phyloP scores from a whole-genome alignment of 1,140 invertebrate genomes.

The Tigriopus japonicus region DNA sequence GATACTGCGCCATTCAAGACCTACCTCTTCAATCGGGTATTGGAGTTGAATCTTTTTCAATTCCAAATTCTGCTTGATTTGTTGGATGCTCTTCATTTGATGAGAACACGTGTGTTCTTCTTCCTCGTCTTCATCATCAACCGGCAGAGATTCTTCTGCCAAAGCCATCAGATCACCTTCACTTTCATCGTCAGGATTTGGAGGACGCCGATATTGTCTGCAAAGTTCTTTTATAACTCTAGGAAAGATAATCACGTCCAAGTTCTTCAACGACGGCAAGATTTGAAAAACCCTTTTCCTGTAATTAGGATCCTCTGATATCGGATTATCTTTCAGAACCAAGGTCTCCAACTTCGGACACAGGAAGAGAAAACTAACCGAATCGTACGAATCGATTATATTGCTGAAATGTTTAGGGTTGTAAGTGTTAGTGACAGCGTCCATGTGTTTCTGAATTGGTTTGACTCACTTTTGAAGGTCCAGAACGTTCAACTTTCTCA shows the following conservation, averaged over 20 bases:
- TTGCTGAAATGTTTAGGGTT: background rate
- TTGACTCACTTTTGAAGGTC: conserved; percentile 2
- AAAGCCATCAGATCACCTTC: no score
- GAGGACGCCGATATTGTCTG: no score
- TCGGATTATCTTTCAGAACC: background rate
- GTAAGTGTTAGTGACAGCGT: background rate
- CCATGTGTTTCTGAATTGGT: background rate
- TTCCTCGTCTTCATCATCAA: no score
- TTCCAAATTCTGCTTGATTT: no score
- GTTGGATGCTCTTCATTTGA: no score
- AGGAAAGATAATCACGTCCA: background rate
- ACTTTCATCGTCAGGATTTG: no score
- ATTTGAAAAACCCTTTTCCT: background rate
- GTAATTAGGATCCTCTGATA: background rate
- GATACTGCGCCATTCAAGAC: no score
- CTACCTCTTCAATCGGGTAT: no score
- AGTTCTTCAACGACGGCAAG: background rate
- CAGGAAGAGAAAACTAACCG: conserved; percentile 1
- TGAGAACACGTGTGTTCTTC: no score
- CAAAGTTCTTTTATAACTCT: no score
- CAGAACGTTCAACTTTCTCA: background rate
- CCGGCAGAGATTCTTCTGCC: no score
- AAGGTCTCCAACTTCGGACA: conserved; percentile 6
- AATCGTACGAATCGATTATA: background rate
- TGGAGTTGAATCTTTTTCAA: no score